Percentiles rank a stretch among this genome's conserved stretches.
These are phyloP conservation scores for Colletes collaris DNA, from an alignment of 2,888 invertebrate genomes.

Conservation along the genomic window DNA sequence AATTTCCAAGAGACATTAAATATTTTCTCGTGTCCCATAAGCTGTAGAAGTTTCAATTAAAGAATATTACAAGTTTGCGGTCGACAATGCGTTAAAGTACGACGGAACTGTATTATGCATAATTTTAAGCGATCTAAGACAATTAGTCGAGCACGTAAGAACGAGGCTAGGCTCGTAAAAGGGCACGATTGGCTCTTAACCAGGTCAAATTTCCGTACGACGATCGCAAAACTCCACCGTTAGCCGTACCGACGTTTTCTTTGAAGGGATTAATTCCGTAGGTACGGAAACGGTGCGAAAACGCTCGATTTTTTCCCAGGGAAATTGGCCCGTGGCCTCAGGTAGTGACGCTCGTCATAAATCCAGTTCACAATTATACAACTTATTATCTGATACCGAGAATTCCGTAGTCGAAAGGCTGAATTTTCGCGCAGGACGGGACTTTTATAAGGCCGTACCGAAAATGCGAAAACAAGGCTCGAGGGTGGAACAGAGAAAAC, in stretches of 20 bases:
- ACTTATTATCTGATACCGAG: slow-evolving; percentile 44
- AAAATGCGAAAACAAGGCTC: neutral
- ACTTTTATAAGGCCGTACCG: slow-evolving; percentile 11
- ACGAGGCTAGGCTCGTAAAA: neutral
- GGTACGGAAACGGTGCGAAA: no score
- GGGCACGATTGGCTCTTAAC: neutral
- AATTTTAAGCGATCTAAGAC: no score
- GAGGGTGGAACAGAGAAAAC: neutral
- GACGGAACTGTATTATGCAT: no score
- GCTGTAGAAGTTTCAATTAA: no score
- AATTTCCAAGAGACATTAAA: no score
- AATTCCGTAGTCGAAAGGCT: neutral
- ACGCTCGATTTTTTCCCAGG: slow-evolving; percentile 29
- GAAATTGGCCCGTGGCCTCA: slow-evolving; percentile 16
- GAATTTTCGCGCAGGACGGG: neutral
- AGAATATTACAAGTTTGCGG: no score
- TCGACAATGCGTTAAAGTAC: no score
- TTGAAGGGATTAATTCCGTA: slow-evolving; percentile 38
- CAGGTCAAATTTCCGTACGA: no score
- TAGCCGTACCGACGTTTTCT: slow-evolving; percentile 7
- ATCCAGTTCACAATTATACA: slow-evolving; percentile 43
- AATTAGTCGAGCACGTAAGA: neutral
- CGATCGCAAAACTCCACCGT: neutral
- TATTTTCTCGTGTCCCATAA: no score
- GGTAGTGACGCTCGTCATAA: slow-evolving; percentile 43